Base-by-base conservation (phyloP, 2,888 invertebrate species). In the Sphaerophoria rueppellii region DNA sequence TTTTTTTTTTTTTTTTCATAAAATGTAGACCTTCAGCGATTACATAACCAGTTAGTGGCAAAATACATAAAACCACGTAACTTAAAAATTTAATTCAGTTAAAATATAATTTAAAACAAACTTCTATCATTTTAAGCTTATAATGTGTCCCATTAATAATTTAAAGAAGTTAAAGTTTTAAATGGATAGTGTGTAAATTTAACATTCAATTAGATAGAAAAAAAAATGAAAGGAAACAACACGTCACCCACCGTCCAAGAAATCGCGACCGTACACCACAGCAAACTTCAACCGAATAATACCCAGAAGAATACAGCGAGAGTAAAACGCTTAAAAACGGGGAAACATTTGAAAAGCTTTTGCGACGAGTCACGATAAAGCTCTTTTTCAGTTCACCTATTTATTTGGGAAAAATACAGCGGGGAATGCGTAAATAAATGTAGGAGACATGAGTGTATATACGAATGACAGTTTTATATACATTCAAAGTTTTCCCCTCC, bases 251-350 rank as follows among this genome's bases (percentile, higher is more conserved):
- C 32, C 75, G 70, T 73, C 57, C 0, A 11, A 37, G 7, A 74
- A 87, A 77, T 87, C 87, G 88, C 89, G 89, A 91, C 91, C 90
- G 89, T 87, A 89, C 90, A 79, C 90, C 88, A 90, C 89, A 89
- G 88, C 88, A 87, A 89, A 89, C 89, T 87, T 89, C 88, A 88
- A 89, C 88, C 90, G 91, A 91, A 91, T 91, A 91, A 91, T 90
- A 89, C 89, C 89, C 88, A 88, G 88, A 89, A 89, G 88, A 89
- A 89, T 88, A 89, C 88, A 88, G 89, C 88, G 88, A 88, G 88
- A 88, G 88, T 89, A 89, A 89, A 89, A 88, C 82, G 88, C 88
- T 88, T 87, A 83, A 81, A 24, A 73, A 82, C 55, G 74, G 74
- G 79, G 74, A 87, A 82, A 52, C 40, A 82, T 63, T 75, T 73